These are phyloP conservation scores for Tylochromis polylepis DNA, from an alignment of 2,113 vertebrate genomes.

Conservation along the genomic window DNA sequence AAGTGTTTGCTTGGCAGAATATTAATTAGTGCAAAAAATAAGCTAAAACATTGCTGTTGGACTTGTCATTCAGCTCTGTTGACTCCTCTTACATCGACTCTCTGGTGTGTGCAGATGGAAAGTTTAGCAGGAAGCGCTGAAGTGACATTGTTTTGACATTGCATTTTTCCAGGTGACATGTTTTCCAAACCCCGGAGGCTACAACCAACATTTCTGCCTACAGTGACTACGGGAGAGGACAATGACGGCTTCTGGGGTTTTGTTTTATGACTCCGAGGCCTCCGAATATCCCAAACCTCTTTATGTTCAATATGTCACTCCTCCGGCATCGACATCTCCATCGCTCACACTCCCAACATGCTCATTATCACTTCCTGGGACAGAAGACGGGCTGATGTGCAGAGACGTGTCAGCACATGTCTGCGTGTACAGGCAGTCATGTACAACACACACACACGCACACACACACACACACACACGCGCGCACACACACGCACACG, in stretches of 20 bases:
- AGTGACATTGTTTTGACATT: slow-evolving; percentile 57
- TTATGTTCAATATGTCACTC: slow-evolving; percentile 47
- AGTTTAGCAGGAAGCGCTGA: slow-evolving; percentile 11
- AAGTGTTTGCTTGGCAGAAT: not conserved
- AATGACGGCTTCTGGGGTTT: slow-evolving; percentile 22
- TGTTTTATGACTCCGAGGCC: slow-evolving; percentile 38
- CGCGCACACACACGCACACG: not conserved
- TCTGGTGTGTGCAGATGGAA: not conserved
- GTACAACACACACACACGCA: not conserved
- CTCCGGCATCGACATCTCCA: slow-evolving; percentile 2
- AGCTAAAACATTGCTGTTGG: not conserved
- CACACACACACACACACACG: not conserved
- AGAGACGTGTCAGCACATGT: not conserved
- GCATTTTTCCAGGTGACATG: slow-evolving; percentile 57
- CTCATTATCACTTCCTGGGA: slow-evolving; percentile 45
- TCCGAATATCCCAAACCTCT: slow-evolving; percentile 34
- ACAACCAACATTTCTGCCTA: slow-evolving; percentile 40
- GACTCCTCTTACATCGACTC: not conserved
- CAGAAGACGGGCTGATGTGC: not conserved
- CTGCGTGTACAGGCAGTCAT: not conserved
- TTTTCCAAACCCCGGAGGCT: slow-evolving; percentile 34
- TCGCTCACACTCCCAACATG: slow-evolving; percentile 7
- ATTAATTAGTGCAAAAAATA: slow-evolving; percentile 5
- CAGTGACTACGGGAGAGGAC: slow-evolving; percentile 17
- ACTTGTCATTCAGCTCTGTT: not conserved